phyloP scores from a whole-genome alignment of 2,888 invertebrate species.

The Athrips mouffetella region DNA sequence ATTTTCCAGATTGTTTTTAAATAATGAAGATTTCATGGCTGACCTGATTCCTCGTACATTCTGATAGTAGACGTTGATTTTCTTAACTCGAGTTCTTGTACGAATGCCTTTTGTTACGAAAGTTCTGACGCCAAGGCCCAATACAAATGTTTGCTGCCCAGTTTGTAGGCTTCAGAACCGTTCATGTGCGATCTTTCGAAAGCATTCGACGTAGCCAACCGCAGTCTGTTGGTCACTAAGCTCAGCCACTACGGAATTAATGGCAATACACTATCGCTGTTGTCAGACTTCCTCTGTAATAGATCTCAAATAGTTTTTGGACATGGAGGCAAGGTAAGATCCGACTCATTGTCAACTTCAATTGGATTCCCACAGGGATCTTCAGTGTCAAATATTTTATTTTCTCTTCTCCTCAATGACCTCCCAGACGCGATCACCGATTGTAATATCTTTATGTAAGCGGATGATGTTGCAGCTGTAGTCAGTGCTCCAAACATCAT shows the following conservation, averaged over 20 bases:
- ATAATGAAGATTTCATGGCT: too few relatives aligned
- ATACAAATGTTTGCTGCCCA: too few relatives aligned
- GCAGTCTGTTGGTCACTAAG: not conserved
- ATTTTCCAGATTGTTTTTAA: too few relatives aligned
- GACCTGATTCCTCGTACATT: too few relatives aligned
- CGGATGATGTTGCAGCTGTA: not conserved
- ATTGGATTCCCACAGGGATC: slow-evolving; percentile 16
- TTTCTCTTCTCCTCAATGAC: too few relatives aligned
- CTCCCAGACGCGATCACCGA: too few relatives aligned
- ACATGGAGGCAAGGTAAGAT: slow-evolving; percentile 3
- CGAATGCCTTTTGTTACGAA: too few relatives aligned
- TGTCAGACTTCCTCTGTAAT: not conserved
- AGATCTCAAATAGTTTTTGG: slow-evolving; percentile 1
- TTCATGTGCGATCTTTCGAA: not conserved
- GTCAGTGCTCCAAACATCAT: not conserved
- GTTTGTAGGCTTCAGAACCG: too few relatives aligned
- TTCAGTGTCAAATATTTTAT: slow-evolving; percentile 13
- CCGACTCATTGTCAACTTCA: not conserved
- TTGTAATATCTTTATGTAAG: too few relatives aligned
- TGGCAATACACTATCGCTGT: not conserved
- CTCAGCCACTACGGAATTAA: not conserved
- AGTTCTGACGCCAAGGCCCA: too few relatives aligned
- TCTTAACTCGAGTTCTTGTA: too few relatives aligned
- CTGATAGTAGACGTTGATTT: too few relatives aligned
- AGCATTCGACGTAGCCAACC: not conserved